Conservation (phyloP, 2,888 invertebrate species). For the Metallyticus violacea region DNA sequence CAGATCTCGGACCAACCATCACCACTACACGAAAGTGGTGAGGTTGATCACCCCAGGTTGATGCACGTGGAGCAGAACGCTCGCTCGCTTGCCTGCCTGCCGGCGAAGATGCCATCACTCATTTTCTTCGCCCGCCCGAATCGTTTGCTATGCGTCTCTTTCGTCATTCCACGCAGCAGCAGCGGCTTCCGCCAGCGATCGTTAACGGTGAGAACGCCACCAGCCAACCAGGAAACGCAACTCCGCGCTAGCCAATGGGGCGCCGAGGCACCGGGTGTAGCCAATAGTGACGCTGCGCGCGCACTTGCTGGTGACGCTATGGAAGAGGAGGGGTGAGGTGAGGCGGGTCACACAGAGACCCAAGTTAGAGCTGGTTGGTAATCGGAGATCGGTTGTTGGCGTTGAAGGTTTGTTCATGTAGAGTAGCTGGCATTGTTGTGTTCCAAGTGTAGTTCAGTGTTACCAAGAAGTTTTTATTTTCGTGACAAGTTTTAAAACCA, state of each 20-base stretch:
- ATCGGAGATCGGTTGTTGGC: neutral
- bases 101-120: neutral
- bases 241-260: neutral
- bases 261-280: neutral
- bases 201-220: neutral
- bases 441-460: neutral
- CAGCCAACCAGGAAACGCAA: neutral
- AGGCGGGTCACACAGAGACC: neutral
- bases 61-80: constrained; percentile 4
- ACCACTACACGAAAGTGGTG: no score
- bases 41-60: constrained; percentile 4
- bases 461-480: neutral
- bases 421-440: neutral
- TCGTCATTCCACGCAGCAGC: constrained; percentile 1
- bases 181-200: neutral
- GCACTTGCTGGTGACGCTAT: neutral
- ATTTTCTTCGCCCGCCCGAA: constrained; percentile 15
- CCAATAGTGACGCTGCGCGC: constrained; percentile 10
- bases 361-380: neutral
- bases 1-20: neutral
- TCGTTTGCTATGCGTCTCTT: neutral
- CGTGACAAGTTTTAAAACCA: neutral
- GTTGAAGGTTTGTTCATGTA: neutral
- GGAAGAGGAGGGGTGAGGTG: neutral
- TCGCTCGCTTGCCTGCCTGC: neutral